Evolutionary conservation across 1,140 invertebrate genomes (phyloP), one percentile per base, ranked within the genome.

Genomic region (Ceratina calcarata): DNA sequence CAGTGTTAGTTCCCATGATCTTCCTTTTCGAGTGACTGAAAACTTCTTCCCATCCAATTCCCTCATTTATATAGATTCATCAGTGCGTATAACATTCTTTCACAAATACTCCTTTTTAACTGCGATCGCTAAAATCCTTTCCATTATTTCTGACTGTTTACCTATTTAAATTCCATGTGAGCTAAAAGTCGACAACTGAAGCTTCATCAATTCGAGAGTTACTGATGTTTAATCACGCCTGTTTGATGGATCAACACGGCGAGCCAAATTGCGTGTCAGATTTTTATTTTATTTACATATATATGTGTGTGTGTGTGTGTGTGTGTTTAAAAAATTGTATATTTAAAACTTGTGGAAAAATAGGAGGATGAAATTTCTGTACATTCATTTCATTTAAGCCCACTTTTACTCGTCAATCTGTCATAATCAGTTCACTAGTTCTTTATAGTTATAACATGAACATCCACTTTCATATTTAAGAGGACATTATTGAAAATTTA

Each of bases 401-500:
- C n/a, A n/a, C n/a, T n/a, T n/a, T n/a, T n/a, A n/a, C n/a, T n/a
- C n/a, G n/a, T n/a, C n/a, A n/a, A n/a, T n/a, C n/a, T n/a, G n/a
- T n/a, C n/a, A n/a, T n/a, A n/a, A n/a, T n/a, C n/a, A n/a, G 49
- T 51, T 7, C 15, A 51, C 7, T 51, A 8, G 49, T n/a, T 55
- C 10, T 10, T 45, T 45, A 0, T 45, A 45, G 10, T 45, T 45
- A 10, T 0, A 45, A 10, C 15, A 67, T 6, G 8, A 15, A 7
- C n/a, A n/a, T 13, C 3, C 12, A 57, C 6, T 15, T 8, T 10
- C 24, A 32, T 57, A 18, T 45, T 51, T 37, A 78, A 66, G 51
- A 57, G 58, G 53, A 61, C 75, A 77, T 84, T 84, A 84, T 78
- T 81, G 79, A 81, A 84, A 85, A 72, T 85, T 61, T 70, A 70